These are phyloP conservation scores for Stenurella melanura DNA, from an alignment of 2,888 invertebrate species.

Conservation along the genomic window DNA sequence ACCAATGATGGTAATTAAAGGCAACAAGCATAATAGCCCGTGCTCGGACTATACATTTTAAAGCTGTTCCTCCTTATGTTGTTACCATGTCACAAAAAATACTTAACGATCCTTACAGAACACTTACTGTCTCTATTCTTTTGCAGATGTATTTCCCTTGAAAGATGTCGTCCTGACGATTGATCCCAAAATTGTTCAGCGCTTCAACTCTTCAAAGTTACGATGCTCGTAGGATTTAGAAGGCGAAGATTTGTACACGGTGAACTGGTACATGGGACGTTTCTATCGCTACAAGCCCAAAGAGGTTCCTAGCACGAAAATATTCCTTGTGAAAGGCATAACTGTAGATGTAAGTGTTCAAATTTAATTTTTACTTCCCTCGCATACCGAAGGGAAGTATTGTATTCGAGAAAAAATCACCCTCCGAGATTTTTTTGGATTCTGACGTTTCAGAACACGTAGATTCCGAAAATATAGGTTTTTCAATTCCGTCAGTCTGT, in stretches of 20 bases:
- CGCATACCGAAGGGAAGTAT: no score
- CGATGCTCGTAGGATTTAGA: conserved; percentile 87
- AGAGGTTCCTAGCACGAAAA: conserved; percentile 83
- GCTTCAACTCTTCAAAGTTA: conserved; percentile 81
- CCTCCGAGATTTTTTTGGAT: no score
- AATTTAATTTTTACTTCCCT: no score
- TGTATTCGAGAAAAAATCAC: no score
- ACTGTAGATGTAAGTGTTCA: conserved; percentile 86
- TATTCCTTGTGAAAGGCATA: conserved; percentile 84
- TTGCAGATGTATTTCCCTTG: conserved; percentile 79
- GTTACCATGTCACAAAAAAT: background rate
- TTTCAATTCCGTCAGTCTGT: no score
- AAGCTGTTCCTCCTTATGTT: background rate
- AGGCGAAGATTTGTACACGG: conserved; percentile 84
- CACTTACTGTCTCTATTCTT: conserved; percentile 34
- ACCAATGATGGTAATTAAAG: no score
- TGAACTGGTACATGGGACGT: conserved; percentile 91
- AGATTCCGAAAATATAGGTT: no score
- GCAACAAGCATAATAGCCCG: no score
- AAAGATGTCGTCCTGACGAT: conserved; percentile 83
- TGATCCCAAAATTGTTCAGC: conserved; percentile 81
- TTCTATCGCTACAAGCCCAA: conserved; percentile 87
- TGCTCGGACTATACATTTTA: no score
- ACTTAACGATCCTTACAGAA: background rate
- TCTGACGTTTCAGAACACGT: no score